Evolutionary conservation across 2,113 vertebrate species (phyloP).

Genomic region (Ammodytes dubius): DNA sequence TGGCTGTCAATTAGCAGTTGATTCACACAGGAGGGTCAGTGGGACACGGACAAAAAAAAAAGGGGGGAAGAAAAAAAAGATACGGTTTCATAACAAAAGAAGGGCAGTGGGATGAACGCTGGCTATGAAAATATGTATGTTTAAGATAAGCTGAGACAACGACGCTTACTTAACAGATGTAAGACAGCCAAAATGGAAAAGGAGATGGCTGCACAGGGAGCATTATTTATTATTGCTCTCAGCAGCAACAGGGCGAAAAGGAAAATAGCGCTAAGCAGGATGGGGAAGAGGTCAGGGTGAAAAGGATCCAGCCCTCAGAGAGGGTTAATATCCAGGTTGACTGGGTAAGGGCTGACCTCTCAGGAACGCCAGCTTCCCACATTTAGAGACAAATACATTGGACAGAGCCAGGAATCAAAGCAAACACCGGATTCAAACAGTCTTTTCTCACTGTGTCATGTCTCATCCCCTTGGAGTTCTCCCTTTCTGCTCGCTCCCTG

Average conservation of each 20-base stretch:
- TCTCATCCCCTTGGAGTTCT: constrained; percentile 30
- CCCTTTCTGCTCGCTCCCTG: constrained; percentile 33
- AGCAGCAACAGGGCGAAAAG: constrained; percentile 68
- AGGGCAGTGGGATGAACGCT: constrained; percentile 68
- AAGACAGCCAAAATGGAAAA: constrained; percentile 70
- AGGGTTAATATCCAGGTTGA: constrained; percentile 73
- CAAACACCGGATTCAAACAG: constrained; percentile 49
- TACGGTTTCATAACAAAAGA: constrained; percentile 81
- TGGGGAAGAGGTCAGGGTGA: constrained; percentile 70
- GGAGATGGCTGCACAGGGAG: constrained; percentile 61
- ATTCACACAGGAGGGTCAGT: constrained; percentile 80
- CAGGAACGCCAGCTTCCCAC: constrained; percentile 58
- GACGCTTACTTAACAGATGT: constrained; percentile 74
- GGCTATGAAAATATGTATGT: constrained; percentile 76
- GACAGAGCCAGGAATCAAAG: constrained; percentile 55
- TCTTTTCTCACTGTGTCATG: constrained; percentile 48
- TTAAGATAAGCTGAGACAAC: constrained; percentile 77
- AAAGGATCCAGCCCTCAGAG: constrained; percentile 75
- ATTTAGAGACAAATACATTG: constrained; percentile 66
- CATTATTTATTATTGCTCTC: constrained; percentile 81
- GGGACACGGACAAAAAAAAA: constrained; percentile 53
- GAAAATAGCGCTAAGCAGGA: constrained; percentile 72
- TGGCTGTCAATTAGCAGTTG: constrained; percentile 86
- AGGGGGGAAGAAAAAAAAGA: constrained; percentile 53
- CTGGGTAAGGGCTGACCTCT: constrained; percentile 68